Evolutionary conservation across 2,113 vertebrate species (phyloP), one percentile per base, ranked within the genome.

Genomic region (Neofelis nebulosa): DNA sequence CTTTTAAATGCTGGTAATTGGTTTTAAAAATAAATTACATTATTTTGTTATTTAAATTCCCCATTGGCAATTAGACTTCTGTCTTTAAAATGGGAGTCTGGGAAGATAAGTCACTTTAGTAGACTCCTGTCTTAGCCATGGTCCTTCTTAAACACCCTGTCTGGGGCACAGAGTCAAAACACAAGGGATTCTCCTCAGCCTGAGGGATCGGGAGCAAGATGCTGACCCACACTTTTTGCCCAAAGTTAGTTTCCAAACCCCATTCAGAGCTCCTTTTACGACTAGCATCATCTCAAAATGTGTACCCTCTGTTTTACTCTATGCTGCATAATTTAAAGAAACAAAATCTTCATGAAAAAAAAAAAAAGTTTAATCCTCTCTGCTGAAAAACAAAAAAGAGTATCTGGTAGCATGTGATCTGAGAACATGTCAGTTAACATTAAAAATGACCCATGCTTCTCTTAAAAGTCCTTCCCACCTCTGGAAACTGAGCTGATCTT

Each of bases 1-100:
- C n/a, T 89, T 98, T 97, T 96, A 98, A 98, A 95, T 96, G 94
- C 15, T 83, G n/a, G 81, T 97, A 98, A 96, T 97, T 97, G 16
- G 91, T 94, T 98, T 97, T 88, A 55, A 86, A 98, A 97, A 97
- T 92, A 98, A 97, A 97, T 95, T 92, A 7, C 57, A 96, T 98
- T 98, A 96, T 98, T 78, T 91, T 97, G 66, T 95, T 97, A 97
- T 98, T 90, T 95, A 69, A 93, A 81, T 97, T 97, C 66, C 95
- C 88, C 76, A 97, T 23, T 85, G 81, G 82, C 94, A 38, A 96
- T 95, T 98, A 82, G 78, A 87, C 79, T 98, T 88, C 36, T 96
- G 18, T 97, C 97, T 97, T 96, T 82, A 92, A 97, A 95, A 98
- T 86, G 3, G 31, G 86, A 90, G 45, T 80, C 18, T 91, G 16